Evolutionary conservation across 2,113 vertebrate species (phyloP).

Genomic region (Pollimyrus isidori): DNA sequence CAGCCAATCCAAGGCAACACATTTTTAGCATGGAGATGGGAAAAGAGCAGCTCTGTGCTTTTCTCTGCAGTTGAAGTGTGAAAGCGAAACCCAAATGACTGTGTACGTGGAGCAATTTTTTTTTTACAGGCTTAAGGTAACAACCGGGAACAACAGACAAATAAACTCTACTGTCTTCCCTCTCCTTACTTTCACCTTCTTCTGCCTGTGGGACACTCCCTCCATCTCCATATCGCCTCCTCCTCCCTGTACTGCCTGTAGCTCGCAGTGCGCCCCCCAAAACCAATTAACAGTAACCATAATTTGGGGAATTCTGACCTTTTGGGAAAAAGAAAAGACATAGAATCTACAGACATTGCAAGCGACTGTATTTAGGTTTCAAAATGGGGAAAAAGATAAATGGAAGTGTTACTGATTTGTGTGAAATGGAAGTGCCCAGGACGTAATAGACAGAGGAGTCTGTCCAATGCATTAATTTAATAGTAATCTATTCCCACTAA

Average conservation of each 20-base stretch:
- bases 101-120: not conserved
- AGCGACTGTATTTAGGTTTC: not conserved
- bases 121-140: slow-evolving; percentile 9
- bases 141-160: not conserved
- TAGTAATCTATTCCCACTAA: slow-evolving; percentile 10
- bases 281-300: not conserved
- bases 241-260: not conserved
- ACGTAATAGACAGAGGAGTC: not conserved
- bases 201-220: not conserved
- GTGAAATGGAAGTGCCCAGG: not conserved
- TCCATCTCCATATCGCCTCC: not conserved
- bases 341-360: not conserved
- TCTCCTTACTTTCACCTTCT: not conserved
- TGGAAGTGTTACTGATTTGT: slow-evolving; percentile 10
- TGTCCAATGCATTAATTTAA: slow-evolving; percentile 9
- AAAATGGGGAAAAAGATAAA: not conserved
- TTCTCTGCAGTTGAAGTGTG: not conserved
- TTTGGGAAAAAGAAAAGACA: not conserved
- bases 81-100: slow-evolving; percentile 15
- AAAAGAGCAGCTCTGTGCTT: slow-evolving; percentile 26
- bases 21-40: not conserved
- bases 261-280: not conserved
- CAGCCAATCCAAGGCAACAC: not conserved
- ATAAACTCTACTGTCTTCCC: slow-evolving; percentile 4
- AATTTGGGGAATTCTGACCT: not conserved